phyloP scores from a whole-genome alignment of 2,797 vertebrate species.

The Oreochromis grahami region DNA sequence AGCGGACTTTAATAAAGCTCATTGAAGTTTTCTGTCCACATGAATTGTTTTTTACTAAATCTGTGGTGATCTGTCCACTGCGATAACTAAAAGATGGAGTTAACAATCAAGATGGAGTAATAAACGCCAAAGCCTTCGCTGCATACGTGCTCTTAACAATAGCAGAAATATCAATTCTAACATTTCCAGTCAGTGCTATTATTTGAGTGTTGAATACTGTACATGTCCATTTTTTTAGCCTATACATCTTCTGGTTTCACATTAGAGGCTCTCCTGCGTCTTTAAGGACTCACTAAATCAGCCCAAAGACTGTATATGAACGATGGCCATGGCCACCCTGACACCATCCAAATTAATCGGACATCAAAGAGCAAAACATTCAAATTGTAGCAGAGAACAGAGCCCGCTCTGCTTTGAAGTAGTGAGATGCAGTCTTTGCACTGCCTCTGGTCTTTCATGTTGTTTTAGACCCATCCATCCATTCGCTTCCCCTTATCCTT shows the following conservation, averaged over 20 bases:
- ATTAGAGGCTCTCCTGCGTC: fast-evolving
- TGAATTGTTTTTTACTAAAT: not conserved
- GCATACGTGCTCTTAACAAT: not conserved
- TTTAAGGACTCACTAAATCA: not conserved
- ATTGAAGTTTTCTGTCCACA: not conserved
- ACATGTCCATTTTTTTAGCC: not conserved
- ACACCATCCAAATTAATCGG: not conserved
- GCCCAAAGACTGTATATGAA: not conserved
- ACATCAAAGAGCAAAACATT: not conserved
- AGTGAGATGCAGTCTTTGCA: not conserved
- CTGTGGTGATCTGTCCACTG: not conserved
- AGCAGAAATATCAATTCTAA: fast-evolving
- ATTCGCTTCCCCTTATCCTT: no score
- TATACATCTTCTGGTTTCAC: not conserved
- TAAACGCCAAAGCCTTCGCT: not conserved
- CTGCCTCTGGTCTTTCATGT: not conserved
- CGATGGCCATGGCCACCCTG: not conserved
- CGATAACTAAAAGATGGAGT: not conserved
- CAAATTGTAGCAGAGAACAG: not conserved
- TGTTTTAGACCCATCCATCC: no score
- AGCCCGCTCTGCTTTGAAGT: not conserved
- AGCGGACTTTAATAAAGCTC: conserved; percentile 58
- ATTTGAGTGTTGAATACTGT: not conserved
- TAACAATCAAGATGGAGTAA: not conserved
- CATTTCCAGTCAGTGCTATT: not conserved